Evolutionary conservation across 2,113 vertebrate species (phyloP).

Genomic region (Protobothrops mucrosquamatus): DNA sequence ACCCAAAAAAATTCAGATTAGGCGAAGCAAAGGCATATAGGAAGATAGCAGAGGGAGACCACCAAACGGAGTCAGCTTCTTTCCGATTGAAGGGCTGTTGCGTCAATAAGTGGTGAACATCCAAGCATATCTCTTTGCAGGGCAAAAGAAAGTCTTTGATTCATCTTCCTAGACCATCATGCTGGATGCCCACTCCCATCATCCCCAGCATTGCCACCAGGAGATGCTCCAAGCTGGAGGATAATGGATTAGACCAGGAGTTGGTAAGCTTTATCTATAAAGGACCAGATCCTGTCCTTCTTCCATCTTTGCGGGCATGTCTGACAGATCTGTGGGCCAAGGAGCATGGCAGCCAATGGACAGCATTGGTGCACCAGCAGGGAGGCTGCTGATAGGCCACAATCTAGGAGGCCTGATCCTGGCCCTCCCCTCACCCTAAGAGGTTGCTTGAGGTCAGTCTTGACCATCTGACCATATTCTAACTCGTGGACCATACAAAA

Average conservation of each 20-base stretch:
- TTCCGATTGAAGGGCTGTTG: neutral
- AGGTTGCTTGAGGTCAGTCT: neutral
- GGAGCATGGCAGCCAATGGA: neutral
- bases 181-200: neutral
- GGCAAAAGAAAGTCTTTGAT: neutral
- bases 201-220: neutral
- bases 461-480: neutral
- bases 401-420: neutral
- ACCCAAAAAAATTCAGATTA: neutral
- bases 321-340: neutral
- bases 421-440: neutral
- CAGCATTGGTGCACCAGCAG: neutral
- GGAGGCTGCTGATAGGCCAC: neutral
- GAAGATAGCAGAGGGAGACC: neutral
- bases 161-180: neutral
- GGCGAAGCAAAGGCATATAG: neutral
- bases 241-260: neutral
- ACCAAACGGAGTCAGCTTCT: neutral
- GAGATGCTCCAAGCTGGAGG: neutral
- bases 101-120: neutral
- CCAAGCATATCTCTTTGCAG: neutral
- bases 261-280: neutral
- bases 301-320: neutral
- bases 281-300: neutral
- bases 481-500: neutral